Percentiles rank a stretch among this genome's conserved stretches.
Conservation (phyloP, 2,797 vertebrate species). For the Gephyroberyx darwinii region DNA sequence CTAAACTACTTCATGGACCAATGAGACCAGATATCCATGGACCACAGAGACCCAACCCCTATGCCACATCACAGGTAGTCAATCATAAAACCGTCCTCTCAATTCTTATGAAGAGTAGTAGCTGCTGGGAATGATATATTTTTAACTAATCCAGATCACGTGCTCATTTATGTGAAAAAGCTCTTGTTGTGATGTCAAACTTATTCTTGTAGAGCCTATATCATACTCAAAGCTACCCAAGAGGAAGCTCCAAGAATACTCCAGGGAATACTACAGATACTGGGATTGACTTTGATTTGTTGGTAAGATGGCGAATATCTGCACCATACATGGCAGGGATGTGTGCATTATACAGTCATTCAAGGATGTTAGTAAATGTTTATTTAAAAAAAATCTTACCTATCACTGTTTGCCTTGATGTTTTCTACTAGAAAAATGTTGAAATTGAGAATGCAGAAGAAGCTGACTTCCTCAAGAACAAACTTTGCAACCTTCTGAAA, state of each 20-base stretch:
- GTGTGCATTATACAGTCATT: background rate
- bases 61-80: slow-evolving; percentile 58
- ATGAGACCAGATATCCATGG: slow-evolving; percentile 30
- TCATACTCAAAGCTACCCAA: slow-evolving; percentile 39
- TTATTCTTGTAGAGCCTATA: slow-evolving; percentile 47
- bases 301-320: slow-evolving; percentile 66
- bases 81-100: background rate
- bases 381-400: background rate
- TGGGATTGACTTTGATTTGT: slow-evolving; percentile 71
- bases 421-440: slow-evolving; percentile 72
- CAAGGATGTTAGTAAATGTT: background rate
- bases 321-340: background rate
- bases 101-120: background rate
- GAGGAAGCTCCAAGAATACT: slow-evolving; percentile 45
- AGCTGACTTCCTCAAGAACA: slow-evolving; percentile 81
- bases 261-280: slow-evolving; percentile 28
- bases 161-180: background rate
- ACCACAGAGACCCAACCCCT: slow-evolving; percentile 34
- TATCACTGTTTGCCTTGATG: slow-evolving; percentile 9
- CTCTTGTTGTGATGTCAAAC: background rate
- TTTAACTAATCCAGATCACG: background rate
- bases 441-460: slow-evolving; percentile 82
- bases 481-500: slow-evolving; percentile 78
- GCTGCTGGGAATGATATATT: background rate
- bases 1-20: background rate